A percentile compares a stretch with the other conserved stretches of the same genome.
These are phyloP conservation scores for Empis stercorea DNA, from an alignment of 2,888 invertebrate genomes.

Conservation along the genomic window DNA sequence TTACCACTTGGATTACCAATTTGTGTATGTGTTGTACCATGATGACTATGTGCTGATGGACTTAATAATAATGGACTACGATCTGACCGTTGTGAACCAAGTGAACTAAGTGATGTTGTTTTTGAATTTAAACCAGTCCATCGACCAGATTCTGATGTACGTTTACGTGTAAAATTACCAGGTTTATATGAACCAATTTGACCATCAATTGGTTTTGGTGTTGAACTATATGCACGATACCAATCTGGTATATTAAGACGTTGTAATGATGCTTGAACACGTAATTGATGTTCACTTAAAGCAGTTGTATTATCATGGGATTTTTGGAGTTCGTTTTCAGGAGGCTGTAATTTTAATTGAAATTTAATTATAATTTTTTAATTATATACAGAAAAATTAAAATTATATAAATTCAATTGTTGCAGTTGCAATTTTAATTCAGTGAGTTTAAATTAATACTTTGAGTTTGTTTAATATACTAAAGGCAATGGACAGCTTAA, in stretches of 20 bases:
- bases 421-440: too few relatives aligned
- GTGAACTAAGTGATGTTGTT: constrained; percentile 72
- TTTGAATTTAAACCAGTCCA: constrained; percentile 63
- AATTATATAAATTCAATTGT: too few relatives aligned
- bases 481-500: too few relatives aligned
- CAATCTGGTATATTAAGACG: constrained; percentile 91
- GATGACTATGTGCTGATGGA: constrained; percentile 37
- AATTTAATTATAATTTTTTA: constrained; percentile 6
- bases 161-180: constrained; percentile 70
- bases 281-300: constrained; percentile 86
- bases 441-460: too few relatives aligned
- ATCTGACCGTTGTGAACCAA: constrained; percentile 42
- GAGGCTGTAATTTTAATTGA: constrained; percentile 49
- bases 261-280: constrained; percentile 85
- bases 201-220: constrained; percentile 16
- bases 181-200: constrained; percentile 41
- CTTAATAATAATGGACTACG: constrained; percentile 35
- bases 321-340: constrained; percentile 88
- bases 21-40: constrained; percentile 21
- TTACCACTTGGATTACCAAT: constrained; percentile 10
- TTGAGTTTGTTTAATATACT: too few relatives aligned
- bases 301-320: constrained; percentile 45
- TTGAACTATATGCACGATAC: constrained; percentile 49
- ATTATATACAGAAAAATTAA: neutral
- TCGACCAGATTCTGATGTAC: constrained; percentile 50